A percentile compares a stretch with the other conserved stretches of the same genome.
phyloP scores from a whole-genome alignment of 1,140 invertebrate species.

The Muscidifurax raptorellus region DNA sequence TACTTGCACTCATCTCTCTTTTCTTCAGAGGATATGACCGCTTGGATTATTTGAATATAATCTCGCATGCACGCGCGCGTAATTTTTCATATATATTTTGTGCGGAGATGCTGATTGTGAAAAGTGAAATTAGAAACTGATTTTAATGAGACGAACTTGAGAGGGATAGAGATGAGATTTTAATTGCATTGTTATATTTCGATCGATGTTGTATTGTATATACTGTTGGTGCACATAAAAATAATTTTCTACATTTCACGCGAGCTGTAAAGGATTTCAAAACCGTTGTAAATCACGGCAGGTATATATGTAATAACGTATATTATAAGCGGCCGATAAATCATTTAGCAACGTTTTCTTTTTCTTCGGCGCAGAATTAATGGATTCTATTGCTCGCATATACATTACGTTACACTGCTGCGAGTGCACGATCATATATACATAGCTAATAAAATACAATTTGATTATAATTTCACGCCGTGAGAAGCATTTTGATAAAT shows the following conservation, averaged over 20 bases:
- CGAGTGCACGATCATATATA: not conserved
- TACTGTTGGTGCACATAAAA: no score
- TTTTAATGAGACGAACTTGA: slow-evolving; percentile 12
- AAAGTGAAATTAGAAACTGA: slow-evolving; percentile 19
- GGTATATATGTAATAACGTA: not conserved
- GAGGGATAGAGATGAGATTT: not conserved
- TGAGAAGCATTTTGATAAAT: not conserved
- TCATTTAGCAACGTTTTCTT: not conserved
- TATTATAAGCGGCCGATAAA: not conserved
- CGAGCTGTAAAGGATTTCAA: not conserved
- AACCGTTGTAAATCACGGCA: not conserved
- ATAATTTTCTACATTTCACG: not conserved
- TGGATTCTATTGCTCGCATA: not conserved
- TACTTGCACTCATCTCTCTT: not conserved
- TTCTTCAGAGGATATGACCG: not conserved
- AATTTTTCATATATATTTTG: not conserved
- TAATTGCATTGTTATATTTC: not conserved
- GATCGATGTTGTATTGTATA: not conserved
- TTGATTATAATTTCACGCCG: not conserved
- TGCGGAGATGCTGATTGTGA: not conserved
- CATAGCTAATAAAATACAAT: not conserved
- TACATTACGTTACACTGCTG: not conserved
- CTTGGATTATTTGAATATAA: not conserved
- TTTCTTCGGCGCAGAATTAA: not conserved
- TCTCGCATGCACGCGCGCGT: not conserved